Evolutionary conservation across 2,888 invertebrate species (phyloP).

Genomic region (Acanthosepion lycidas): DNA sequence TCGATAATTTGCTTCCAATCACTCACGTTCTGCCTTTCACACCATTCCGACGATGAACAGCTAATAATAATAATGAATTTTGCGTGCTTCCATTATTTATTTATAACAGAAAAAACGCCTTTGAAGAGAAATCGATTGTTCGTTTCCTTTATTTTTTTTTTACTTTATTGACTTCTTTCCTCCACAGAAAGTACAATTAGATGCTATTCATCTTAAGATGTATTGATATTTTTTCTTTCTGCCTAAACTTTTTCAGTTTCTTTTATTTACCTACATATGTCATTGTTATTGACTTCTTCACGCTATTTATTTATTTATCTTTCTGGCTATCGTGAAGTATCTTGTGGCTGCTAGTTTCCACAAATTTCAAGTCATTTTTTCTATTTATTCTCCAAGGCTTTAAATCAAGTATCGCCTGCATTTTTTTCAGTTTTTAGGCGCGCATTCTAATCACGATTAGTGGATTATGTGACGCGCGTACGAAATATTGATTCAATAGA

Average conservation of each 20-base stretch:
- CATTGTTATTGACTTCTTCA: too few relatives aligned
- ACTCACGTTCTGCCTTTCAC: not conserved
- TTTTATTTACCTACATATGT: not conserved
- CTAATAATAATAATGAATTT: not conserved
- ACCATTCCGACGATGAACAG: not conserved
- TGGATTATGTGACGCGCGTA: too few relatives aligned
- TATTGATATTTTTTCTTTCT: not conserved
- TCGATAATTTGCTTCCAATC: not conserved
- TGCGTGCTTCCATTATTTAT: not conserved
- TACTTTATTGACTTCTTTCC: not conserved
- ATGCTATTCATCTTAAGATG: not conserved
- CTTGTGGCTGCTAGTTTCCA: too few relatives aligned
- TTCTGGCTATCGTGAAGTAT: too few relatives aligned
- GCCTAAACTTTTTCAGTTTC: not conserved
- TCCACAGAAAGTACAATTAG: not conserved
- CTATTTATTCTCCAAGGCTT: too few relatives aligned
- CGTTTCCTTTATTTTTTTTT: not conserved
- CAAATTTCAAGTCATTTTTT: too few relatives aligned
- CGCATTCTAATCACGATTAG: too few relatives aligned
- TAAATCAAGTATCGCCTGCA: too few relatives aligned
- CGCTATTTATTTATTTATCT: too few relatives aligned
- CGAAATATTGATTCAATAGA: too few relatives aligned
- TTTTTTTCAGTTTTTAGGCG: too few relatives aligned
- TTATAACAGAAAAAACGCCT: not conserved
- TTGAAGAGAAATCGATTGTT: not conserved